A percentile compares a stretch with the other conserved stretches of the same genome.
These are phyloP conservation scores for Scaptomyza graminum DNA, from an alignment of 1,140 invertebrate genomes.

Conservation along the genomic window DNA sequence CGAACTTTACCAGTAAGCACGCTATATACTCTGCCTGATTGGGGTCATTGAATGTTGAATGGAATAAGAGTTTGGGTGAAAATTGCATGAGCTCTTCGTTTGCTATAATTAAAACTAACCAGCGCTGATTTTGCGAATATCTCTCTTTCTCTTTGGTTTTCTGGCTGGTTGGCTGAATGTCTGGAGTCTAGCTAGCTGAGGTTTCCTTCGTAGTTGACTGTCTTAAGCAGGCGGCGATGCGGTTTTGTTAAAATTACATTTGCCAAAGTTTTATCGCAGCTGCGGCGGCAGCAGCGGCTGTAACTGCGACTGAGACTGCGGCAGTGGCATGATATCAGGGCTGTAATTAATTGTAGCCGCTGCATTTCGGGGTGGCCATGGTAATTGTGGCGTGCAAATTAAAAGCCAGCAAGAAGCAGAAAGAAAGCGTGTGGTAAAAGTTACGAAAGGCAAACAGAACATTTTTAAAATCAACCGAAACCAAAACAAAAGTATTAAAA, in stretches of 20 bases:
- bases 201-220: slow-evolving; percentile 35
- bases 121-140: slow-evolving; percentile 72
- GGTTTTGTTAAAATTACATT: slow-evolving; percentile 83
- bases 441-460: slow-evolving; percentile 65
- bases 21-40: background rate
- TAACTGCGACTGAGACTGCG: slow-evolving; percentile 25
- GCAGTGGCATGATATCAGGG: slow-evolving; percentile 72
- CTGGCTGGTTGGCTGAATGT: slow-evolving; percentile 29
- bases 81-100: slow-evolving; percentile 67
- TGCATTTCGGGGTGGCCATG: slow-evolving; percentile 79
- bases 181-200: slow-evolving; percentile 12
- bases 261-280: slow-evolving; percentile 80
- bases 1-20: too few species aligned
- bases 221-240: slow-evolving; percentile 78
- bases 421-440: slow-evolving; percentile 64
- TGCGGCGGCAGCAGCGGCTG: slow-evolving; percentile 38
- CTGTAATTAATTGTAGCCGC: slow-evolving; percentile 80
- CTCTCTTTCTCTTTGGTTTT: slow-evolving; percentile 34
- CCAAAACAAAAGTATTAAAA: slow-evolving; percentile 35
- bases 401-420: slow-evolving; percentile 65
- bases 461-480: slow-evolving; percentile 59
- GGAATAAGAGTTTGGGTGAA: slow-evolving; percentile 48
- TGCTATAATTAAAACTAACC: slow-evolving; percentile 78
- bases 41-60: slow-evolving; percentile 31
- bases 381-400: slow-evolving; percentile 81